Percentiles rank a stretch among this genome's conserved stretches.
phyloP scores from a whole-genome alignment of 2,797 vertebrate genomes.

The Cirrhinus mrigala region DNA sequence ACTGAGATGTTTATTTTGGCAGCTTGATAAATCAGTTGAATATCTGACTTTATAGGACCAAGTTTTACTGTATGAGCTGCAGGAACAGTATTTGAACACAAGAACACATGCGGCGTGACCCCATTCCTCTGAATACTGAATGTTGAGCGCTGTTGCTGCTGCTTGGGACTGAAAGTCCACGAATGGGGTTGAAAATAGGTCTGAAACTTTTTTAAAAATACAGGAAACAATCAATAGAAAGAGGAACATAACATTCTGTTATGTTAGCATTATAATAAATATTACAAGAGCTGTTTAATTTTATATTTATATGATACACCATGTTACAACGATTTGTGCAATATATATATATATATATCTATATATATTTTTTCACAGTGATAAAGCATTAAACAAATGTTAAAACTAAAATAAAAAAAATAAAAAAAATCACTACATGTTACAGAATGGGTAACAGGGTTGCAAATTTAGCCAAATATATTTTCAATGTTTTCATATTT shows the following conservation, averaged over 20 bases:
- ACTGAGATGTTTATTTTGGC: not conserved
- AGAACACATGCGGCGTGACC: not conserved
- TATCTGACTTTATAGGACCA: not conserved
- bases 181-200: not conserved
- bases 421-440: too few relatives aligned
- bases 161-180: not conserved
- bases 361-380: not conserved
- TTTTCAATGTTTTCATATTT: too few relatives aligned
- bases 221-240: not conserved
- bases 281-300: not conserved
- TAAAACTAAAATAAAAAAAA: not conserved
- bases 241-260: too few relatives aligned
- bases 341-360: too few relatives aligned
- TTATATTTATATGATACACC: too few relatives aligned
- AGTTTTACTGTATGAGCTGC: not conserved
- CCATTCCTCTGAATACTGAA: not conserved
- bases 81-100: not conserved
- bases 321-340: not conserved
- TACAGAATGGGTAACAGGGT: not conserved
- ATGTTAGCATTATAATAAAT: not conserved
- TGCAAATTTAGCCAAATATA: not conserved
- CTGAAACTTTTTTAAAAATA: not conserved
- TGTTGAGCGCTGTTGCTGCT: not conserved
- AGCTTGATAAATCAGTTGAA: not conserved
- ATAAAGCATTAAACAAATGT: not conserved